A percentile compares a stretch with the other conserved stretches of the same genome.
phyloP scores from a whole-genome alignment of 2,888 invertebrate genomes.

The Drosophila nr. medialis region DNA sequence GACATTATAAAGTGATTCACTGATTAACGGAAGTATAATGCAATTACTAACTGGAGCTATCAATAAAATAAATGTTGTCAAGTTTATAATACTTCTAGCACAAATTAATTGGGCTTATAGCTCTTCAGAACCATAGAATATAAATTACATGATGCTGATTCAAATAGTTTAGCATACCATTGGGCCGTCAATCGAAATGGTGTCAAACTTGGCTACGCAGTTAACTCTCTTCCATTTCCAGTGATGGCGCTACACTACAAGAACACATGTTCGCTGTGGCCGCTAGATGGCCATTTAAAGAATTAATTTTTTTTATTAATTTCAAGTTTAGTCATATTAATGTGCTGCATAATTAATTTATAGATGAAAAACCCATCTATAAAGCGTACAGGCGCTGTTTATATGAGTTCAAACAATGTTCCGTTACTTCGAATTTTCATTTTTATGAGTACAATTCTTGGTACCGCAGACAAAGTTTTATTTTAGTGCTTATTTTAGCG shows the following conservation, averaged over 20 bases:
- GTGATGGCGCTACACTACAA: constrained; percentile 27
- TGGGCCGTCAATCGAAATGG: constrained; percentile 6
- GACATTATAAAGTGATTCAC: background rate
- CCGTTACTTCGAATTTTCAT: background rate
- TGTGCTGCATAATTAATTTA: background rate
- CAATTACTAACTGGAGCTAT: background rate
- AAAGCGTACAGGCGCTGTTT: background rate
- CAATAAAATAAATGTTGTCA: constrained; percentile 8
- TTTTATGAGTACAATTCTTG: background rate
- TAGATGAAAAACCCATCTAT: background rate
- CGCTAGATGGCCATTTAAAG: background rate
- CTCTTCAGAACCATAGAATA: background rate
- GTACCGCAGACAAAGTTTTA: background rate
- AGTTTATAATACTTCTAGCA: background rate
- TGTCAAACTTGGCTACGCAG: constrained; percentile 10
- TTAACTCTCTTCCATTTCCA: accelerated
- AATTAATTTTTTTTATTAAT: background rate
- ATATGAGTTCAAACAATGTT: background rate
- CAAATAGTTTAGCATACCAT: constrained; percentile 7
- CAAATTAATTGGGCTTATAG: background rate
- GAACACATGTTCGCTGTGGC: accelerated
- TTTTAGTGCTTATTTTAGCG: background rate
- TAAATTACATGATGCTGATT: background rate
- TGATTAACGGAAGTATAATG: background rate
- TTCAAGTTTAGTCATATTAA: background rate